These are phyloP conservation scores for Setipinna tenuifilis DNA, from an alignment of 2,797 vertebrate species.

Conservation along the genomic window DNA sequence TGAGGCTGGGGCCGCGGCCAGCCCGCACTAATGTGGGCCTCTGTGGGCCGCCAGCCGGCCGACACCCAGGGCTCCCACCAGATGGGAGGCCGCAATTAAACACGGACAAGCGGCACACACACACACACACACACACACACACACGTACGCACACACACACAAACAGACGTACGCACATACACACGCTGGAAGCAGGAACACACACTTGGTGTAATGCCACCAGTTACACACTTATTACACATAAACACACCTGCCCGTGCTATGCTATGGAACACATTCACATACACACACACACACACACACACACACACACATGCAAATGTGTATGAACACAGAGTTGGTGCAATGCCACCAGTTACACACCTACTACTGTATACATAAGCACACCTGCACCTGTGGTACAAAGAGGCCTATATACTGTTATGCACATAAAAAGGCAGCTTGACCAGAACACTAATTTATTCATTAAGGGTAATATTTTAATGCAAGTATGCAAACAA, in stretches of 20 bases:
- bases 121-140: constrained; percentile 39
- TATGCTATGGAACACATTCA: not conserved
- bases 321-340: not conserved
- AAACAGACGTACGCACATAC: constrained; percentile 24
- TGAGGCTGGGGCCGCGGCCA: constrained; percentile 75
- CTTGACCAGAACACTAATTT: not conserved
- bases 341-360: not conserved
- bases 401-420: not conserved
- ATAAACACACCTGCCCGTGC: not conserved
- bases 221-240: constrained; percentile 10
- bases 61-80: constrained; percentile 68
- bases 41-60: constrained; percentile 73
- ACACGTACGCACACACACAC: constrained; percentile 56
- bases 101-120: constrained; percentile 63
- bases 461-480: no score
- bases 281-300: not conserved
- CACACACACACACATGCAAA: not conserved
- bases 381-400: not conserved
- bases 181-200: constrained; percentile 3
- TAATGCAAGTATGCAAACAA: not conserved
- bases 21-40: constrained; percentile 76
- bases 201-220: not conserved
- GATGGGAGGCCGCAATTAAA: constrained; percentile 75
- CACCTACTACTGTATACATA: not conserved
- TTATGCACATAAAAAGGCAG: not conserved